Base-by-base conservation (phyloP, 2,888 invertebrate species). In the Palloptera scutellata region DNA sequence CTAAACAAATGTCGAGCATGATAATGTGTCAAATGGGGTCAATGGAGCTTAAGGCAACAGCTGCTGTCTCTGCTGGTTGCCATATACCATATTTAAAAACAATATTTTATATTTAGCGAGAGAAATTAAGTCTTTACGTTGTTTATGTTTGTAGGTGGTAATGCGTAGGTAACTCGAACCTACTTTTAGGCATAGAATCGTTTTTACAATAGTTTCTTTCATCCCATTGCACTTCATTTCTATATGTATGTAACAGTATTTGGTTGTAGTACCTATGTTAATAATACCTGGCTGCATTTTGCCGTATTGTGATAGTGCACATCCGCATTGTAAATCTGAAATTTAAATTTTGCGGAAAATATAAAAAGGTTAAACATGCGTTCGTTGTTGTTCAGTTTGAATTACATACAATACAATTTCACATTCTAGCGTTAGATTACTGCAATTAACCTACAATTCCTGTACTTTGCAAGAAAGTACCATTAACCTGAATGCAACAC, bases 261-360 rank as follows among this genome's bases (percentile, higher is more conserved):
- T 30, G 2, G 3, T 30, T 30, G 30, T 30, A 30, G 51, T 61
- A 40, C 8, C 15, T 19, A 11, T 10, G 17, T 53, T 30, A 12
- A 57, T 6, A 42, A 54, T 81, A 83, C 83, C 82, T 83, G 81
- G 81, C 70, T 75, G 73, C 75, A 74, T 76, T 78, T 82, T 81
- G 76, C 83, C 83, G 73, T 79, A 83, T 75, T 79, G 80, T 68
- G 83, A 78, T 71, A 83, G 79, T 70, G 81, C 78, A 77, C 83
- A 83, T 76, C 83, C 83, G 77, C 83, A 83, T 76, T 82, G 83
- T 68, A 80, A 73, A 81, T 79, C 83, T 82, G 83, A 70, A 82
- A 83, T 73, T 76, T 75, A 73, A 79, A 76, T 10, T 48, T 6
- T 48, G 13, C 3, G 5, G 5, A 8, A 5, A 48, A 15, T 48